Percentiles rank a stretch among this genome's conserved stretches.
Conservation (phyloP, 2,888 invertebrate genomes). For the Eurois occulta region DNA sequence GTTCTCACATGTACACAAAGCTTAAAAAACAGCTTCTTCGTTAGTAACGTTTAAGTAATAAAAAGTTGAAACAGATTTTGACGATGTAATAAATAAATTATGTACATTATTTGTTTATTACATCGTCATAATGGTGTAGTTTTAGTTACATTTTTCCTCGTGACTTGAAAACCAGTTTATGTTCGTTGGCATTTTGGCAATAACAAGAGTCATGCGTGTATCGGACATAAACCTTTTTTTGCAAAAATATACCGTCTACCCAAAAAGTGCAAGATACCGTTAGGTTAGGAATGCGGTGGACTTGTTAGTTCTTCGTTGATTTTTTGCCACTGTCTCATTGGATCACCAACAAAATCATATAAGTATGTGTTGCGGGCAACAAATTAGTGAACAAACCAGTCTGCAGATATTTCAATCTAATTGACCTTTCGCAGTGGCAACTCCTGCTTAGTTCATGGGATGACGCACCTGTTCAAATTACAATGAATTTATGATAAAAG, state of each 20-base stretch:
- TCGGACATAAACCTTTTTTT: no score
- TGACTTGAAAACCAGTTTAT: no score
- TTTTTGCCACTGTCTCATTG: neutral
- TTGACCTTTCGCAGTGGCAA: neutral
- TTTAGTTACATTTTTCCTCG: neutral
- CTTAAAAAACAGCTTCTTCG: no score
- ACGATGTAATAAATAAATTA: no score
- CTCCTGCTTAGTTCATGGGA: neutral
- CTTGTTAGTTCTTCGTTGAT: neutral
- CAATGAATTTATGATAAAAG: neutral
- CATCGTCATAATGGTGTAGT: neutral
- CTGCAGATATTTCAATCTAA: neutral
- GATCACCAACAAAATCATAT: neutral
- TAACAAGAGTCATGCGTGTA: no score
- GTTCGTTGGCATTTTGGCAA: no score
- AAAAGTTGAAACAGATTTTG: neutral
- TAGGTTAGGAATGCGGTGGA: neutral
- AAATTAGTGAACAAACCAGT: neutral
- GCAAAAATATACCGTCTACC: no score
- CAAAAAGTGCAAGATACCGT: neutral
- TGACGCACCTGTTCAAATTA: neutral
- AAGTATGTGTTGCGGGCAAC: no score
- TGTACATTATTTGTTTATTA: no score
- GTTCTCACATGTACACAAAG: no score
- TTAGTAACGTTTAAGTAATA: neutral